Evolutionary conservation across 2,797 vertebrate genomes (phyloP).

Genomic region (Xenops minutus): DNA sequence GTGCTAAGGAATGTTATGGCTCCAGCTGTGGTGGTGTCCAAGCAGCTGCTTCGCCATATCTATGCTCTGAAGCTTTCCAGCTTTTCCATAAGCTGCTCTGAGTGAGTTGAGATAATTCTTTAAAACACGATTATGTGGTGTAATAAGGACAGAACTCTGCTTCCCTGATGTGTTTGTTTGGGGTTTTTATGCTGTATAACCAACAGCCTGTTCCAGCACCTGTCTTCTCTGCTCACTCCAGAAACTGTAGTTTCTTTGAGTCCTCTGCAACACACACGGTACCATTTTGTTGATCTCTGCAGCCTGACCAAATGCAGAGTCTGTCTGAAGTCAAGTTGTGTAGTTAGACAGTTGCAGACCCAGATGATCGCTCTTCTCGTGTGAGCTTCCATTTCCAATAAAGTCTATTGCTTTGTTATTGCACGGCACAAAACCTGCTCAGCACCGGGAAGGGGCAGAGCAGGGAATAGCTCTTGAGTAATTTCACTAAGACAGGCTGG

Average conservation of each 20-base stretch:
- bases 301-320: neutral
- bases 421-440: neutral
- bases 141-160: neutral
- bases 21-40: neutral
- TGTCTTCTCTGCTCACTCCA: neutral
- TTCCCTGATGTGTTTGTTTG: neutral
- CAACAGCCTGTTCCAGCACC: neutral
- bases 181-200: neutral
- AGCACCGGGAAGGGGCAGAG: neutral
- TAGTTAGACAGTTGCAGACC: neutral
- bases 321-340: neutral
- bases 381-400: neutral
- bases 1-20: fast-evolving
- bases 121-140: neutral
- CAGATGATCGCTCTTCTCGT: fast-evolving
- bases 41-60: neutral
- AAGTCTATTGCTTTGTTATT: neutral
- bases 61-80: neutral
- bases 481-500: neutral
- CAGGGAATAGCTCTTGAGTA: neutral
- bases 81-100: neutral
- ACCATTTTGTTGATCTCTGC: neutral
- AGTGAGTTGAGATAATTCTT: neutral
- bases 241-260: neutral
- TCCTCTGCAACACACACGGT: fast-evolving